phyloP scores from a whole-genome alignment of 2,888 invertebrate species.

The Fragum sueziense region DNA sequence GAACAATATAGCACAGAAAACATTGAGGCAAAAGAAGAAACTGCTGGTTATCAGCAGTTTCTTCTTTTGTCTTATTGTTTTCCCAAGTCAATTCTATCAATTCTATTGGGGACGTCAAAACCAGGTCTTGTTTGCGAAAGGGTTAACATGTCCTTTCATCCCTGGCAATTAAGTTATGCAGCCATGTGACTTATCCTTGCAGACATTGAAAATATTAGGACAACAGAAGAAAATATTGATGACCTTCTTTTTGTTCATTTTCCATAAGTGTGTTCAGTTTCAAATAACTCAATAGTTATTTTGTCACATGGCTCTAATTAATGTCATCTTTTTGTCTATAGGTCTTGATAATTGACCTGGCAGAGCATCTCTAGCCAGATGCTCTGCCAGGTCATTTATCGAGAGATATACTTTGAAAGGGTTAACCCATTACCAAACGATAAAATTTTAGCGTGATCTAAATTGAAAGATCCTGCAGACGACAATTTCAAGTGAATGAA shows the following conservation, averaged over 20 bases:
- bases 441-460: too few species aligned
- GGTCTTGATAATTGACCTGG: neutral
- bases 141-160: neutral
- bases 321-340: neutral
- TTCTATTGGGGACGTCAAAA: too few species aligned
- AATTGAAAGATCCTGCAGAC: too few species aligned
- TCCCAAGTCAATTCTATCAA: too few species aligned
- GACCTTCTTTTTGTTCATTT: neutral
- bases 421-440: neutral
- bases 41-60: too few species aligned
- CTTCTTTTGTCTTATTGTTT: too few species aligned
- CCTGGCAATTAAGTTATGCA: neutral
- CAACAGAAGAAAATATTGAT: neutral
- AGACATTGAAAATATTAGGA: neutral
- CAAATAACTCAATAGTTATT: neutral
- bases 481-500: too few species aligned
- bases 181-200: neutral
- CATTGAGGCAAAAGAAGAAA: too few species aligned
- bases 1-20: too few species aligned
- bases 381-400: too few species aligned
- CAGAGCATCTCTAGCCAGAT: neutral
- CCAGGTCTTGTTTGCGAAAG: too few species aligned
- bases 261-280: neutral
- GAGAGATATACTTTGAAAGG: too few species aligned
- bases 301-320: neutral